Base-by-base conservation (phyloP, 2,797 vertebrate species). In the Mionectes olivaceus region DNA sequence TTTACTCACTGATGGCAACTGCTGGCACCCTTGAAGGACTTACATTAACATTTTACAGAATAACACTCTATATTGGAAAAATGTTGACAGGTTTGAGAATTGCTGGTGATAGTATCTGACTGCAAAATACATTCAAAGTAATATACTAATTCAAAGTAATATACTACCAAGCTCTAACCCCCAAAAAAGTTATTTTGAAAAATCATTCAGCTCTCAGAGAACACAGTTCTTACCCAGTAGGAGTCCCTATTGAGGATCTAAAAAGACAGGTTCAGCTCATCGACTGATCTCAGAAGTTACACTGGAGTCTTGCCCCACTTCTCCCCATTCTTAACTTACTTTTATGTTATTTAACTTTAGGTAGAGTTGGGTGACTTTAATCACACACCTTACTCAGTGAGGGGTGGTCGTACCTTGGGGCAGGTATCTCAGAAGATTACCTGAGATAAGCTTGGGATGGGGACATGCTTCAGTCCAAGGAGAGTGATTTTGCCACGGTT, bases 381-480 rank as follows among this genome's bases (percentile, higher is more conserved):
- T 83, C 27, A 69, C 6, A 12, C 9, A 60, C 19, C 18, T 67
- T 19, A 23, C 8, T 67, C 16, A 35, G 46, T 41, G 49, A 63
- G 14, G 30, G 25, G 24, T 59, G 52, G 19, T 33, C 0, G 0
- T 22, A 19, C 39, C 33, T 47, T 47, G 22, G 33, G 13, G 5
- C 33, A 35, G 44, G 6, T 37, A 18, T 33, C 37, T 80, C 46
- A 52, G 33, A 14, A 39, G 9, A 12, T 28, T 11, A 35, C 19
- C 22, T n/a, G 43, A 56, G 32, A 43, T 47, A 67, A 47, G 10
- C 18, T 19, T 67, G 61, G 33, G 18, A 32, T 15, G 30, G 21
- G 16, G 11, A 17, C 10, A 11, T 22, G 61, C 4, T 2, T 57
- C 52, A 50, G 32, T 27, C 25, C 27, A 67, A 32, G 18, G 4